Conservation (phyloP, 2,888 invertebrate species). For the Pogonocherus hispidulus region DNA sequence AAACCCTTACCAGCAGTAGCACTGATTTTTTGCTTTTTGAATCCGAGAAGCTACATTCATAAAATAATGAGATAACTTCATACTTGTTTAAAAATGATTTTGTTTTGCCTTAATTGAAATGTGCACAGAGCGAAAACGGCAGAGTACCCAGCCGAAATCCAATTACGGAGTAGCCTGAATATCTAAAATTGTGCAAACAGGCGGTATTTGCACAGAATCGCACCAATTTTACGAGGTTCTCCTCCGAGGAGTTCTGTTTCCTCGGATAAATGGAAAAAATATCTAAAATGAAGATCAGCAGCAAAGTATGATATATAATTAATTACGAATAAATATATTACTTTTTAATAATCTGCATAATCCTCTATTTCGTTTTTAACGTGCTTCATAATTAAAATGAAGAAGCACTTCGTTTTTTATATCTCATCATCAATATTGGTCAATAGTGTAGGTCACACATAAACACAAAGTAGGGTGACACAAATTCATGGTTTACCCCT, state of each 20-base stretch:
- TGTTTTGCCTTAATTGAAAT: slow-evolving; percentile 55
- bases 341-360: background rate
- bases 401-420: no score
- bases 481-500: no score
- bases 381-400: no score
- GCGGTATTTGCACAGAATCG: slow-evolving; percentile 54
- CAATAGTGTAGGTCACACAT: no score
- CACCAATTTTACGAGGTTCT: slow-evolving; percentile 44
- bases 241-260: background rate
- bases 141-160: slow-evolving; percentile 60
- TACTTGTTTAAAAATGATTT: slow-evolving; percentile 21
- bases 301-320: background rate
- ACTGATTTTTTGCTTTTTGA: background rate
- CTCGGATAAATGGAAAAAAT: slow-evolving; percentile 8
- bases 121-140: slow-evolving; percentile 60
- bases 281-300: slow-evolving; percentile 1
- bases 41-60: background rate
- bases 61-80: background rate
- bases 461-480: no score
- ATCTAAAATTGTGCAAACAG: slow-evolving; percentile 57
- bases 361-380: no score
- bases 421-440: no score
- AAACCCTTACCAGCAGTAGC: no score
- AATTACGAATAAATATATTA: slow-evolving; percentile 14
- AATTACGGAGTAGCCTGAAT: slow-evolving; percentile 58